A percentile compares a stretch with the other conserved stretches of the same genome.
These are phyloP conservation scores for Bombus pascuorum DNA, from an alignment of 1,140 invertebrate species.

Conservation along the genomic window DNA sequence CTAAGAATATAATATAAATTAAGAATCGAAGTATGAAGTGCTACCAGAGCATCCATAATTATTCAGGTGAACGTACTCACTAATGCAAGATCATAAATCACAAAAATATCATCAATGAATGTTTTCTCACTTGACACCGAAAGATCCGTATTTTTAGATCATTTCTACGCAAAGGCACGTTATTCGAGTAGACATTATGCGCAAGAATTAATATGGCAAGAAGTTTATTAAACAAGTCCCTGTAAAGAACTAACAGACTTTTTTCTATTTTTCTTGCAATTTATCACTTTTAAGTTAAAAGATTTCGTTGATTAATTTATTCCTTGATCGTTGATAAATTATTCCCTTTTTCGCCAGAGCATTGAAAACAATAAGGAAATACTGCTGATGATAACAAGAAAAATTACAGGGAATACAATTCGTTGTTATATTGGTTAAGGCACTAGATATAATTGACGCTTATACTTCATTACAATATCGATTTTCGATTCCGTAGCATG, in stretches of 20 bases:
- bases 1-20: constrained; percentile 37
- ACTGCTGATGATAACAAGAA: not conserved
- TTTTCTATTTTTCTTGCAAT: constrained; percentile 34
- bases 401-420: constrained; percentile 25
- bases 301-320: not conserved
- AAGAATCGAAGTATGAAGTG: constrained; percentile 26
- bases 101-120: constrained; percentile 23
- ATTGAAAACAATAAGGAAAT: not conserved
- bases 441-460: constrained; percentile 18
- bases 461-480: not conserved
- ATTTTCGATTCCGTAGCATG: not conserved
- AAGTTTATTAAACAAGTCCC: constrained; percentile 18
- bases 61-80: not conserved
- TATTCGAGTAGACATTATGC: not conserved
- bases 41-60: constrained; percentile 39
- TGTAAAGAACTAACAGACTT: constrained; percentile 42
- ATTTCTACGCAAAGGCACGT: constrained; percentile 27
- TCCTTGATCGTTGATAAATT: not conserved
- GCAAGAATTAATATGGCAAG: constrained; percentile 25
- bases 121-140: not conserved
- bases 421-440: constrained; percentile 31
- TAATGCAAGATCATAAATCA: constrained; percentile 10
- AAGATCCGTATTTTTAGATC: not conserved
- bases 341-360: not conserved
- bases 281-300: not conserved